Conservation (phyloP, 2,113 vertebrate genomes). For the Heliornis fulica region DNA sequence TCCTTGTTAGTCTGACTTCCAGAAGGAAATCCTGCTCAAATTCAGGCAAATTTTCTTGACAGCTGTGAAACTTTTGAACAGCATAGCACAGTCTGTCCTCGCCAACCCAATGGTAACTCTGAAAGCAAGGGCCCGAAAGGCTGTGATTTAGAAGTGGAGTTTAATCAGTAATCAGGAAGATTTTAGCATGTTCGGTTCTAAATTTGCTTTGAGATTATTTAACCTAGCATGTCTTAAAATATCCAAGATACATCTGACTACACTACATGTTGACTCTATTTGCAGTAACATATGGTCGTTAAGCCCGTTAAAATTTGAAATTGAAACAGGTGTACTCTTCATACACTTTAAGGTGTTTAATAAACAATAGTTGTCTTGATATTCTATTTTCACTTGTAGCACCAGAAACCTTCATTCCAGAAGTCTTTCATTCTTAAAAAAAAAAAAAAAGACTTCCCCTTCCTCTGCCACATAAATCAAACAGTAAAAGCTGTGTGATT, state of each 20-base stretch:
- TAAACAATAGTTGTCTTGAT: neutral
- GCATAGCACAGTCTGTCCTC: neutral
- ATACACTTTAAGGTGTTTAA: neutral
- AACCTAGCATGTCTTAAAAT: neutral
- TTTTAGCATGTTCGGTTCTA: neutral
- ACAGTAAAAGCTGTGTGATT: neutral
- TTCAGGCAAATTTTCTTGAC: conserved; percentile 39
- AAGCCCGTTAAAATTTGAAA: neutral
- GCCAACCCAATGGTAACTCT: neutral
- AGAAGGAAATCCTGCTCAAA: conserved; percentile 13
- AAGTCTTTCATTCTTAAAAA: neutral
- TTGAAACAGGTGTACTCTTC: neutral
- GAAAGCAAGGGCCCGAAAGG: neutral
- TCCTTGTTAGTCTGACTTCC: conserved; percentile 38
- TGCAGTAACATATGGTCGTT: neutral
- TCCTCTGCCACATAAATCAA: neutral
- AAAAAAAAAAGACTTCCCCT: neutral
- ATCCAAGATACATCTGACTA: neutral
- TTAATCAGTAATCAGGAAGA: neutral
- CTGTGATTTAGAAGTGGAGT: neutral
- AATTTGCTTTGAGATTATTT: conserved; percentile 20
- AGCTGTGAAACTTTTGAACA: conserved; percentile 4
- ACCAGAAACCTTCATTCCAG: no score
- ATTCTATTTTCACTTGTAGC: neutral
- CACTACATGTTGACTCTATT: neutral